Evolutionary conservation across 2,888 invertebrate species (phyloP).

Genomic region (Rotaria socialis): DNA sequence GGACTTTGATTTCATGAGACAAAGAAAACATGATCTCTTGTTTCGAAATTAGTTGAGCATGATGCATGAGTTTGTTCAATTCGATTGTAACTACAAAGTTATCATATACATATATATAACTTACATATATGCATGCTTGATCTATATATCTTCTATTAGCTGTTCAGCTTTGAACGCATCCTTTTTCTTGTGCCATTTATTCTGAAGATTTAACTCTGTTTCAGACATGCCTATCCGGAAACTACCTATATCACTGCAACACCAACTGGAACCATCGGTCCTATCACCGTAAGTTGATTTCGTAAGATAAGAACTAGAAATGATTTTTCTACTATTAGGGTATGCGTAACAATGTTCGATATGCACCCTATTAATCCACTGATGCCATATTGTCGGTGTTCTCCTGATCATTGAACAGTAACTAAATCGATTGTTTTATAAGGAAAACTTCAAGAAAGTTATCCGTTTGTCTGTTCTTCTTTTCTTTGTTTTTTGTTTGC

Average conservation of each 20-base stretch:
- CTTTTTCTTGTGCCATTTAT: not conserved
- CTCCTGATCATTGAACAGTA: not conserved
- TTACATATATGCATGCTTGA: not conserved
- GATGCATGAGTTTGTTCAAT: not conserved
- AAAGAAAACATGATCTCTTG: not conserved
- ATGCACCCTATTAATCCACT: not conserved
- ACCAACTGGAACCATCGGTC: slow-evolving; percentile 23
- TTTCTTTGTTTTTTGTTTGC: not conserved
- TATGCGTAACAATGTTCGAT: slow-evolving; percentile 11
- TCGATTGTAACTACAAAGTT: not conserved
- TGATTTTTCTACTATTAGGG: not conserved
- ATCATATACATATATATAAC: not conserved
- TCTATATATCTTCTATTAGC: slow-evolving; percentile 15
- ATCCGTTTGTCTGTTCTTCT: not conserved
- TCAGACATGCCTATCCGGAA: slow-evolving; percentile 21
- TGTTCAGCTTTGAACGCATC: not conserved
- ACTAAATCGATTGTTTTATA: not conserved
- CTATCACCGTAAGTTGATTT: slow-evolving; percentile 18
- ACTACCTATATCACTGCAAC: slow-evolving; percentile 27
- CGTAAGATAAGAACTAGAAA: not conserved
- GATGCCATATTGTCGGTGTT: not conserved
- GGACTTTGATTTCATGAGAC: not conserved
- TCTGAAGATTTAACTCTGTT: not conserved
- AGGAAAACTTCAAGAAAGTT: not conserved
- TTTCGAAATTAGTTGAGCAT: not conserved